Percentiles rank a stretch among this genome's conserved stretches.
Conservation (phyloP, 2,888 invertebrate species). For the Agrochola lota region DNA sequence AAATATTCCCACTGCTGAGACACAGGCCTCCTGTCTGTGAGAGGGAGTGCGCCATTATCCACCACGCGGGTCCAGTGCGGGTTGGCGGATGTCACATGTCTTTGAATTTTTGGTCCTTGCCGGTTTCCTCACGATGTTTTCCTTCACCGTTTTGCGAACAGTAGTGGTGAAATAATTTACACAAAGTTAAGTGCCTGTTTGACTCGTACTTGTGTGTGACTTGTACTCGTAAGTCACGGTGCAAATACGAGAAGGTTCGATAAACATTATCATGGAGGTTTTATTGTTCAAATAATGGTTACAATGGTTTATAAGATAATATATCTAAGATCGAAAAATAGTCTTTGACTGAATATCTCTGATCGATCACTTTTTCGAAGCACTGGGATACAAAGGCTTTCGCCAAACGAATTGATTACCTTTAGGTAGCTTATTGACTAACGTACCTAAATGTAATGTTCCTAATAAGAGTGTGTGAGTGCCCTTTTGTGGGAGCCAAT, state of each 20-base stretch:
- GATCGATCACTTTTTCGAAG: constrained; percentile 26
- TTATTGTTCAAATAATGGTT: constrained; percentile 12
- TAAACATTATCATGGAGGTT: not conserved
- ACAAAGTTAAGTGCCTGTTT: too few species aligned
- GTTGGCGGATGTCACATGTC: too few species aligned
- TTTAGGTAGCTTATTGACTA: constrained; percentile 34
- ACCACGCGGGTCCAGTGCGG: too few species aligned
- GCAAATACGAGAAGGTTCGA: not conserved
- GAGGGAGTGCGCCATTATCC: too few species aligned
- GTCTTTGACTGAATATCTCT: constrained; percentile 14
- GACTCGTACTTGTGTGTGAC: too few species aligned
- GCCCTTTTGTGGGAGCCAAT: constrained; percentile 26
- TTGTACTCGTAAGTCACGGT: not conserved
- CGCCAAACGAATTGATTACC: constrained; percentile 46
- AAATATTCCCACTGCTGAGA: too few species aligned
- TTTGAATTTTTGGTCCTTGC: too few species aligned
- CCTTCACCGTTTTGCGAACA: too few species aligned
- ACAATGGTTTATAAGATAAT: not conserved
- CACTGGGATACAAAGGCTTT: constrained; percentile 35
- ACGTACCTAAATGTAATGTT: constrained; percentile 15
- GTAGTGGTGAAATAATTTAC: too few species aligned
- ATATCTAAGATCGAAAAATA: not conserved
- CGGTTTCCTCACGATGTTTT: too few species aligned
- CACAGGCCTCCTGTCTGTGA: too few species aligned
- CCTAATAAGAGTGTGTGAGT: constrained; percentile 24